A percentile compares a stretch with the other conserved stretches of the same genome.
Evolutionary conservation across 1,140 invertebrate genomes (phyloP).

Genomic region (Portunus trituberculatus): DNA sequence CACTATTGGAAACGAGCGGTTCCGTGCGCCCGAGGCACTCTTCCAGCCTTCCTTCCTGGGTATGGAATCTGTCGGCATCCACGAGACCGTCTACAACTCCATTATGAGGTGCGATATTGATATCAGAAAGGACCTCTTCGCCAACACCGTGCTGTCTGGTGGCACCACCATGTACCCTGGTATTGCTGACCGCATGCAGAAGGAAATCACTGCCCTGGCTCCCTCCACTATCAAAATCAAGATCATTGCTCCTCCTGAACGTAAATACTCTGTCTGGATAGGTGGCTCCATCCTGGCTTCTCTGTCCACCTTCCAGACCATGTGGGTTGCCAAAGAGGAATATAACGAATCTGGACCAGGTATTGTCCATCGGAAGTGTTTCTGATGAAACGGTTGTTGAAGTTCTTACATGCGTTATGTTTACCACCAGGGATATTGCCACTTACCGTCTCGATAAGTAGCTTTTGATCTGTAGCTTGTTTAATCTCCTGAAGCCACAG

Average conservation of each 20-base stretch:
- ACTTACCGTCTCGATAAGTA: too few species aligned
- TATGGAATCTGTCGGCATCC: conserved; percentile 91
- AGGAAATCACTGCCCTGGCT: conserved; percentile 90
- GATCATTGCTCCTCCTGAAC: conserved; percentile 83
- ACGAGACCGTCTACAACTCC: conserved; percentile 88
- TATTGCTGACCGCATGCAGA: conserved; percentile 84
- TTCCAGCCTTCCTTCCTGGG: conserved; percentile 90
- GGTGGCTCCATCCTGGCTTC: conserved; percentile 86
- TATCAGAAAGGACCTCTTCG: conserved; percentile 88
- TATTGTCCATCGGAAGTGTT: conserved; percentile 53
- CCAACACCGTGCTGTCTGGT: conserved; percentile 85
- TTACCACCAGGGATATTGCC: too few species aligned
- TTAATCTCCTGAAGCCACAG: too few species aligned
- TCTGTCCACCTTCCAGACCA: conserved; percentile 93
- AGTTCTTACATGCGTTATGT: too few species aligned
- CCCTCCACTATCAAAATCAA: conserved; percentile 93
- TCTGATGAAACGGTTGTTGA: not conserved
- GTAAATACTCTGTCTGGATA: conserved; percentile 75
- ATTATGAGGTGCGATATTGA: conserved; percentile 85
- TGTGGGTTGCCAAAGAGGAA: conserved; percentile 92
- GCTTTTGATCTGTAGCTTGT: too few species aligned
- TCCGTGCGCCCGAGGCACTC: conserved; percentile 86
- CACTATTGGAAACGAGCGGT: conserved; percentile 82
- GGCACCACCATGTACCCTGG: conserved; percentile 85
- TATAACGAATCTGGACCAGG: conserved; percentile 41